Evolutionary conservation across 2,888 invertebrate genomes (phyloP).

Genomic region (Argyra leucocephala): DNA sequence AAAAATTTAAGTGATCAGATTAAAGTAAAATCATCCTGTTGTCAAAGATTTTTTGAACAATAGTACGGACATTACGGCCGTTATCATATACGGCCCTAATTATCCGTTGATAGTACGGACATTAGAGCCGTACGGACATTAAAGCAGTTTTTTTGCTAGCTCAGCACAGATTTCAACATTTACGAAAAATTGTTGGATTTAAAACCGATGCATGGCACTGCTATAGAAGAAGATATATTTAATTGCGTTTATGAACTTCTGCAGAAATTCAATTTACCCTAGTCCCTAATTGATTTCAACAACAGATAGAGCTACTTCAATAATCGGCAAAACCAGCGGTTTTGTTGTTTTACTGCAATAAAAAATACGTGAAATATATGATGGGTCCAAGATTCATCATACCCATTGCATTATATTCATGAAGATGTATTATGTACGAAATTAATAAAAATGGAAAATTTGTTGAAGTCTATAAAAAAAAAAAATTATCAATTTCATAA

Average conservation of each 20-base stretch:
- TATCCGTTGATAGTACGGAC: slow-evolving; percentile 22
- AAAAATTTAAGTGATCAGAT: no score
- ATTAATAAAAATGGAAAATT: slow-evolving; percentile 20
- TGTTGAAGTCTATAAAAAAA: no score
- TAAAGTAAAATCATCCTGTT: slow-evolving; percentile 23
- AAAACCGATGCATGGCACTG: slow-evolving; percentile 23
- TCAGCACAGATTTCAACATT: slow-evolving; percentile 21
- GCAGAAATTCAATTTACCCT: slow-evolving; percentile 25
- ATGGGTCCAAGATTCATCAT: no score
- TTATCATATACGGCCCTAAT: no score
- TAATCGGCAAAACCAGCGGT: slow-evolving; percentile 25
- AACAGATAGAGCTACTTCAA: slow-evolving; percentile 27
- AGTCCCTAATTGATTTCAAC: slow-evolving; percentile 25
- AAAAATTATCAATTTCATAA: no score
- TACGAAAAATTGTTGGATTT: slow-evolving; percentile 22
- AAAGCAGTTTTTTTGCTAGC: background rate
- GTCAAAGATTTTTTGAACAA: slow-evolving; percentile 22
- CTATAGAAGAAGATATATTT: slow-evolving; percentile 25
- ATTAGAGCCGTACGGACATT: slow-evolving; percentile 23
- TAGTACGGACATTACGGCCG: no score
- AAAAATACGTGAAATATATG: no score
- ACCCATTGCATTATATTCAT: no score
- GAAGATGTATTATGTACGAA: no score
- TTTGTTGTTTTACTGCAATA: no score
- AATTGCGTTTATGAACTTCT: slow-evolving; percentile 25